Evolutionary conservation across 2,888 invertebrate species (phyloP).

Genomic region (Dexiosoma caninum): DNA sequence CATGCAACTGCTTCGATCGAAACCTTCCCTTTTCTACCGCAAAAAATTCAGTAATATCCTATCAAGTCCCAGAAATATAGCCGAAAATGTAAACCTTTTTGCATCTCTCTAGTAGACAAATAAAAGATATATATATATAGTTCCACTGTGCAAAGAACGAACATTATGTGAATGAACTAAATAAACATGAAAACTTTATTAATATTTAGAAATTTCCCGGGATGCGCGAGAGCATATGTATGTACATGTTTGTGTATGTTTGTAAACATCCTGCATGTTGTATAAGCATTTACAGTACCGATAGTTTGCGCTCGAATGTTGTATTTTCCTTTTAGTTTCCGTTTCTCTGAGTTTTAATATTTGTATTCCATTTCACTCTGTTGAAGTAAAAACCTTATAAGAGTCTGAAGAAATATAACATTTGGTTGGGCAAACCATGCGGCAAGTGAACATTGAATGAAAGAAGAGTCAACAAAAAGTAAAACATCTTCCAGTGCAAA

Average conservation of each 20-base stretch:
- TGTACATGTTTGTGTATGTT: background rate
- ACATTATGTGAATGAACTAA: slow-evolving; percentile 30
- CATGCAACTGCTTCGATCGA: too few relatives aligned
- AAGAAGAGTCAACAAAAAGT: slow-evolving; percentile 13
- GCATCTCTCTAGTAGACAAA: too few relatives aligned
- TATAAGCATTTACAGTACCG: slow-evolving; percentile 47
- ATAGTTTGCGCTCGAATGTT: too few relatives aligned
- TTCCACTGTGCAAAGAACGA: background rate
- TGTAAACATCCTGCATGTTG: slow-evolving; percentile 62
- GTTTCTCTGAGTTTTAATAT: slow-evolving; percentile 2
- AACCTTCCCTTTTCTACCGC: too few relatives aligned
- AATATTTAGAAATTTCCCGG: background rate
- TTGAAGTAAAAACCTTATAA: background rate
- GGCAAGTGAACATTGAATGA: background rate
- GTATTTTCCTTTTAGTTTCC: slow-evolving; percentile 7
- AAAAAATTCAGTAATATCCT: too few relatives aligned
- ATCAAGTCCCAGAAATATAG: too few relatives aligned
- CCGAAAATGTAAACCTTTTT: too few relatives aligned
- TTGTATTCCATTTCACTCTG: slow-evolving; percentile 1
- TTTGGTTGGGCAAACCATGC: background rate
- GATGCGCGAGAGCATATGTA: background rate
- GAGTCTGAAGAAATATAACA: background rate
- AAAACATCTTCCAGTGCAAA: slow-evolving; percentile 21
- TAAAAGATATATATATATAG: too few relatives aligned
- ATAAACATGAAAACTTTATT: slow-evolving; percentile 24